Evolutionary conservation across 2,797 vertebrate genomes (phyloP).

Genomic region (Coracias cyanogaster): DNA sequence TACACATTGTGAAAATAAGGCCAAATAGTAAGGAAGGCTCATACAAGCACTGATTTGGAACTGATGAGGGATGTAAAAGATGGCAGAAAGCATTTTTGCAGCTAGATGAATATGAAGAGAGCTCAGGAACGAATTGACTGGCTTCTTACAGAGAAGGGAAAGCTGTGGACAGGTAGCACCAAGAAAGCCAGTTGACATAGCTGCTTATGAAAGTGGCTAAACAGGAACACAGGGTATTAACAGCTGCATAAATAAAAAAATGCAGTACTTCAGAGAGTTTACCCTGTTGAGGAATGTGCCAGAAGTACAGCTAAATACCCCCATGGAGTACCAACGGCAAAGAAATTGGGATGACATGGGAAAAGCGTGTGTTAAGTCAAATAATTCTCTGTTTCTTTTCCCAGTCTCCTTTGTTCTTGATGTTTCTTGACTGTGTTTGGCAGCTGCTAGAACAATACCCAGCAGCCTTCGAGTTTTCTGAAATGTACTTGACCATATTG

Average conservation of each 20-base stretch:
- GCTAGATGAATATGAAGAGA: background rate
- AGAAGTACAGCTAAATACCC: background rate
- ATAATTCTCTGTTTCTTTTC: background rate
- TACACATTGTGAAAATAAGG: background rate
- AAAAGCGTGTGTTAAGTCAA: background rate
- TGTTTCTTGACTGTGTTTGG: constrained; percentile 97
- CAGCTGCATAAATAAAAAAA: background rate
- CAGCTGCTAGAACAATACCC: constrained; percentile 95
- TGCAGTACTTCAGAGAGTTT: background rate
- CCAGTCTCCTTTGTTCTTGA: constrained; percentile 92
- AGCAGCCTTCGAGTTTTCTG: constrained; percentile 94
- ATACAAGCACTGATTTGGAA: background rate
- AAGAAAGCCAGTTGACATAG: background rate
- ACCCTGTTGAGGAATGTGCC: background rate
- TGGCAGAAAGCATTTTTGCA: background rate
- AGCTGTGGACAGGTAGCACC: background rate
- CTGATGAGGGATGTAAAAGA: background rate
- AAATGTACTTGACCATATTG: constrained; percentile 90
- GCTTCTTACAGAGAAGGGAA: background rate
- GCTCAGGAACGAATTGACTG: background rate
- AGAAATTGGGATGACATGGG: background rate
- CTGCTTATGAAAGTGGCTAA: background rate
- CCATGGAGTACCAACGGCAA: background rate
- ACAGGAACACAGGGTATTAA: background rate
- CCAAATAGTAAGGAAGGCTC: background rate